Conservation (phyloP, 1,140 invertebrate species). For the Microplitis mediator region DNA sequence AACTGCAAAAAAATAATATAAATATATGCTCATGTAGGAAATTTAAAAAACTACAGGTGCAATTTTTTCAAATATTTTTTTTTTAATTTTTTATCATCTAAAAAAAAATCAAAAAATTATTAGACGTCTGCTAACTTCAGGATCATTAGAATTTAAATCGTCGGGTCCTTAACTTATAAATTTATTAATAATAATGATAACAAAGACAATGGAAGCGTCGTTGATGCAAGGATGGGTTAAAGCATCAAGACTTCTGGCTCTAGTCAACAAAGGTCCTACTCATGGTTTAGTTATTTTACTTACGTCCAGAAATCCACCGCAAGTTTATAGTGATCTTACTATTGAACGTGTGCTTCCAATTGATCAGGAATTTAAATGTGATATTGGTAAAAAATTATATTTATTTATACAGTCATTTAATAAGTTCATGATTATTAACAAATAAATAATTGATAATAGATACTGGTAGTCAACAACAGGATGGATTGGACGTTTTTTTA, state of each 20-base stretch:
- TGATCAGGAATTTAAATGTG: conserved; percentile 76
- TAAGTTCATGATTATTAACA: background rate
- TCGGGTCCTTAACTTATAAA: conserved; percentile 36
- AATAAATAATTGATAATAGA: conserved; percentile 50
- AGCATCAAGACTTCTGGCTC: conserved; percentile 65
- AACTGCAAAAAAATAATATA: too few relatives aligned
- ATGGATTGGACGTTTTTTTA: conserved; percentile 65
- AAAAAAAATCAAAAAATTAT: too few relatives aligned
- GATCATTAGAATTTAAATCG: too few relatives aligned
- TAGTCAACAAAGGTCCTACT: conserved; percentile 70
- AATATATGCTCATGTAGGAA: too few relatives aligned
- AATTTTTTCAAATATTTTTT: too few relatives aligned
- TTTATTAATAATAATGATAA: background rate
- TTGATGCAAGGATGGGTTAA: conserved; percentile 66
- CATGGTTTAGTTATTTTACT: conserved; percentile 71
- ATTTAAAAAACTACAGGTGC: too few relatives aligned
- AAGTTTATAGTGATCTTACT: conserved; percentile 71
- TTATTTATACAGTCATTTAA: background rate
- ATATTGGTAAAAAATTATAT: conserved; percentile 65
- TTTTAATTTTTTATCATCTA: too few relatives aligned
- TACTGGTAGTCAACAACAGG: conserved; percentile 61
- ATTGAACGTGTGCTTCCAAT: conserved; percentile 78
- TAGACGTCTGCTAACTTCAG: too few relatives aligned
- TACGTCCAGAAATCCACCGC: conserved; percentile 66
- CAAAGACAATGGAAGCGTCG: conserved; percentile 60